These are phyloP conservation scores for Tipula lateralis DNA, from an alignment of 2,888 invertebrate species.

Conservation along the genomic window DNA sequence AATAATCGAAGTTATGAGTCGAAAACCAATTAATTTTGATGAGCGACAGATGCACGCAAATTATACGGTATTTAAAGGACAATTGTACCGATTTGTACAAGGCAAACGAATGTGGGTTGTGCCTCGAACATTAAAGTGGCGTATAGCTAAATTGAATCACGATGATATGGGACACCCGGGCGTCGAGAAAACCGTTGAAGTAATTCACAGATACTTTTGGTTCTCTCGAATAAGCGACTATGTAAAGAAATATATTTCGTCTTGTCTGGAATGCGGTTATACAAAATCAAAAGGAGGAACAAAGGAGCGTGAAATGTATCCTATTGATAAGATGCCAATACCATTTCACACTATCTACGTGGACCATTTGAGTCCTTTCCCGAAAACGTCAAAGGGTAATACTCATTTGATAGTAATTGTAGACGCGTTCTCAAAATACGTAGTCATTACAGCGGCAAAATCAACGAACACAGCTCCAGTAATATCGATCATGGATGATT, in stretches of 20 bases:
- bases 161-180: not conserved
- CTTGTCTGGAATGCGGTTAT: not conserved
- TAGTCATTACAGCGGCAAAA: no score
- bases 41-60: not conserved
- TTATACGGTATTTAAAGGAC: no score
- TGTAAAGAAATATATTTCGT: no score
- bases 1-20: no score
- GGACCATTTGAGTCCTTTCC: not conserved
- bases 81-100: no score
- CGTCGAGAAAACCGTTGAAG: not conserved
- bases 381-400: not conserved
- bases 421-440: no score
- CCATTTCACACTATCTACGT: no score
- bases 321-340: not conserved
- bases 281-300: not conserved
- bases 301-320: not conserved
- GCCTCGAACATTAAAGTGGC: not conserved
- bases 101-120: no score
- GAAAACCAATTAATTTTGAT: no score
- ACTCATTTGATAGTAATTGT: not conserved
- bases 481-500: no score
- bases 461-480: no score
- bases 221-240: no score
- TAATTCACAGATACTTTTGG: not conserved
- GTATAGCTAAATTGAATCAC: not conserved